phyloP scores from a whole-genome alignment of 2,113 vertebrate genomes.

The Haemorhous mexicanus region DNA sequence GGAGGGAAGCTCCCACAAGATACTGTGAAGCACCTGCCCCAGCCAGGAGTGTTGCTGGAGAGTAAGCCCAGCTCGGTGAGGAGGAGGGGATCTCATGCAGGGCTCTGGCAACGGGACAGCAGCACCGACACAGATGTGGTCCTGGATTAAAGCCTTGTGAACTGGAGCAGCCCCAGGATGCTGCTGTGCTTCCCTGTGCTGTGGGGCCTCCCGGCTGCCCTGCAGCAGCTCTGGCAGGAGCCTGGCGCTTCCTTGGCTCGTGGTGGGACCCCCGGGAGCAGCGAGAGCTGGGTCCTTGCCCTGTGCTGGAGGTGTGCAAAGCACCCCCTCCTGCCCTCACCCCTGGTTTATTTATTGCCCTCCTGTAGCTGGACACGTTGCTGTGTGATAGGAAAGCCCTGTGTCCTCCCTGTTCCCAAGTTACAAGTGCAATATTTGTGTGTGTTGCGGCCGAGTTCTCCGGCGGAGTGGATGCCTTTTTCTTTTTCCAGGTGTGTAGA shows the following conservation, averaged over 20 bases:
- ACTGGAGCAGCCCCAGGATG: background rate
- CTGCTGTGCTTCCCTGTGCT: background rate
- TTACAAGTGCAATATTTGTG: slow-evolving; percentile 94
- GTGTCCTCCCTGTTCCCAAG: slow-evolving; percentile 70
- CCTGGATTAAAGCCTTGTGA: background rate
- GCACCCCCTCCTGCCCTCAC: background rate
- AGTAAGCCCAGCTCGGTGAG: background rate
- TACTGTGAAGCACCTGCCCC: slow-evolving; percentile 41
- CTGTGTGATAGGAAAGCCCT: slow-evolving; percentile 74
- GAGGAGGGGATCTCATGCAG: background rate
- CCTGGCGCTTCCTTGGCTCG: background rate
- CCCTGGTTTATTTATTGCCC: slow-evolving; percentile 90
- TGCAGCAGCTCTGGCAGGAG: slow-evolving; percentile 25
- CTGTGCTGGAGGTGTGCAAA: background rate
- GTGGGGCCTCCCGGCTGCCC: background rate
- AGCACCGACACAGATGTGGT: background rate
- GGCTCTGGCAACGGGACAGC: background rate
- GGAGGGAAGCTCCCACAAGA: background rate
- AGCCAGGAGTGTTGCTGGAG: background rate
- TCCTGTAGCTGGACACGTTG: slow-evolving; percentile 74
- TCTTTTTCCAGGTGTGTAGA: background rate
- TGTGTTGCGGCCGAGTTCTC: slow-evolving; percentile 62
- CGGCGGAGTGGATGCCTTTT: slow-evolving; percentile 56
- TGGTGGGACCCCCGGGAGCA: background rate
- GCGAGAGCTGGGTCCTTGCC: background rate